These are phyloP conservation scores for Solea senegalensis DNA, from an alignment of 2,113 vertebrate genomes.

Conservation along the genomic window DNA sequence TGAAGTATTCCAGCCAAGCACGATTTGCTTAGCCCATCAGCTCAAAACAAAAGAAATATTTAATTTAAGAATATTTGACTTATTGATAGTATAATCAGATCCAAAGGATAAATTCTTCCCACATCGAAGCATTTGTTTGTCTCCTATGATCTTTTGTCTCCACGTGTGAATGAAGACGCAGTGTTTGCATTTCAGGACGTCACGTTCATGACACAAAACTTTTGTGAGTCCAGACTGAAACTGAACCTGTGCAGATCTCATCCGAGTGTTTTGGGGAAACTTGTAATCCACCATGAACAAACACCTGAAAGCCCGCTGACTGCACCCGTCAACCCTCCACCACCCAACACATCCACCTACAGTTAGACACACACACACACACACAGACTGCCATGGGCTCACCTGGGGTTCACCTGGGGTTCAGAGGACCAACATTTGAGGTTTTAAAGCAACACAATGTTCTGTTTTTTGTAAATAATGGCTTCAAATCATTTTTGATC, in stretches of 20 bases:
- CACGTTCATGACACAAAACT: slow-evolving; percentile 29
- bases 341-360: slow-evolving; percentile 11
- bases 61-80: too few relatives aligned
- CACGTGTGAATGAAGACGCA: neutral
- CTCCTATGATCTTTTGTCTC: too few relatives aligned
- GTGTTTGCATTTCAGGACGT: slow-evolving; percentile 28
- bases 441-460: neutral
- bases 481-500: too few relatives aligned
- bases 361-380: slow-evolving; percentile 6
- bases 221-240: slow-evolving; percentile 15
- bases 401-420: slow-evolving; percentile 45
- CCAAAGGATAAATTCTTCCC: too few relatives aligned
- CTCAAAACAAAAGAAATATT: too few relatives aligned
- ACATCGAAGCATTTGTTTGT: too few relatives aligned
- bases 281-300: slow-evolving; percentile 4
- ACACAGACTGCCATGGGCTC: slow-evolving; percentile 17
- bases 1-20: too few relatives aligned
- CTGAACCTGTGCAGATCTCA: slow-evolving; percentile 25
- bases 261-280: neutral
- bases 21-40: too few relatives aligned
- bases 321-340: slow-evolving; percentile 22
- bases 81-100: too few relatives aligned
- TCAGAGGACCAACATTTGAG: neutral
- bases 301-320: slow-evolving; percentile 15
- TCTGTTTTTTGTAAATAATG: too few relatives aligned